Conservation (phyloP, 1,140 invertebrate genomes). For the Lucilia cuprina region DNA sequence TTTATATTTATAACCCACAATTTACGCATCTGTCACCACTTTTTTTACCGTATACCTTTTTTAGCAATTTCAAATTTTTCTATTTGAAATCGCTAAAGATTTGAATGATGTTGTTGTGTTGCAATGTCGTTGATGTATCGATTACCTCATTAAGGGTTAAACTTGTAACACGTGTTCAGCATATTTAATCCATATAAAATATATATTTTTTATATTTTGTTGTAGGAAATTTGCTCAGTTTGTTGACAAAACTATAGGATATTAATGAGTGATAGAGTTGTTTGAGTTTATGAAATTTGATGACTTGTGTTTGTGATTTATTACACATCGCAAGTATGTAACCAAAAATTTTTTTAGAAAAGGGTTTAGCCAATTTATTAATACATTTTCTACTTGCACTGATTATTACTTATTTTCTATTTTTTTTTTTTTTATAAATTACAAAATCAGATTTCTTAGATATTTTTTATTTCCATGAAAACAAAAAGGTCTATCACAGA, state of each 20-base stretch:
- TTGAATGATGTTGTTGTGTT: background rate
- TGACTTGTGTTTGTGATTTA: no score
- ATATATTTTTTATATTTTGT: background rate
- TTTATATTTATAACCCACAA: background rate
- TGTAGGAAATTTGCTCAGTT: background rate
- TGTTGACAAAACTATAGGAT: slow-evolving; percentile 1
- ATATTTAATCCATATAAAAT: background rate
- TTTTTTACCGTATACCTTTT: background rate
- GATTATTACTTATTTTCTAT: no score
- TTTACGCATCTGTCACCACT: background rate
- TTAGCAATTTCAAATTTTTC: background rate
- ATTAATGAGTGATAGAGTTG: background rate
- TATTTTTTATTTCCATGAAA: no score
- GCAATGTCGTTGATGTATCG: background rate
- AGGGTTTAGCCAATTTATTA: no score
- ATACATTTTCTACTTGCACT: no score
- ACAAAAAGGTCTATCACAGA: no score
- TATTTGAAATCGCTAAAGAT: background rate
- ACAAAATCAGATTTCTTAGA: no score
- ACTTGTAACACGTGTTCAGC: background rate
- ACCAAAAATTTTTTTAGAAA: no score
- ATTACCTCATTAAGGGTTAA: slow-evolving; percentile 14
- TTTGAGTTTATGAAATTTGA: no score
- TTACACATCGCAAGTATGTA: no score
- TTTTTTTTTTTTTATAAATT: no score